These are phyloP conservation scores for Drosophila navojoa DNA, from an alignment of 1,140 invertebrate species.

Conservation along the genomic window DNA sequence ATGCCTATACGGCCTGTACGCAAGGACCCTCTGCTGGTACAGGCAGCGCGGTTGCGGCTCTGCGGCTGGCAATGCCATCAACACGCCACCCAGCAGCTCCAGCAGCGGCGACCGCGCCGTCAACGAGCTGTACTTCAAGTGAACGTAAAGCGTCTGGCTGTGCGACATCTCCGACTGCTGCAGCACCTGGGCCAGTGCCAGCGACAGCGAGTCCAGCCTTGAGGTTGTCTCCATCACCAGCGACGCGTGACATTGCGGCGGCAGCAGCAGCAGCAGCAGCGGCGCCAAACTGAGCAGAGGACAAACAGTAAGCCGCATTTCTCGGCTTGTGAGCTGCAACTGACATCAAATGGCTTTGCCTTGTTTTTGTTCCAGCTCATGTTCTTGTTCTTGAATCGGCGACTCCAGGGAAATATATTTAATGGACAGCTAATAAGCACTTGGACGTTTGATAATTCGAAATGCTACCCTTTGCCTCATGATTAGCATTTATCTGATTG, in stretches of 20 bases:
- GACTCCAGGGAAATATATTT: slow-evolving; percentile 30
- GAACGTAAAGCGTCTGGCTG: slow-evolving; percentile 46
- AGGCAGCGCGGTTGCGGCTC: slow-evolving; percentile 19
- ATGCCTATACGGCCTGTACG: slow-evolving; percentile 57
- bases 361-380: not conserved
- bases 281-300: not conserved
- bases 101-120: slow-evolving; percentile 15
- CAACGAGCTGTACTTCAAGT: slow-evolving; percentile 29
- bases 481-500: not conserved
- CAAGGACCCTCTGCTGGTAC: slow-evolving; percentile 19
- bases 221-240: slow-evolving; percentile 1
- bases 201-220: slow-evolving; percentile 7
- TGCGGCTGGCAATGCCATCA: slow-evolving; percentile 2
- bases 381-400: not conserved
- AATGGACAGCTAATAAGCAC: slow-evolving; percentile 20
- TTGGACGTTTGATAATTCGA: slow-evolving; percentile 1
- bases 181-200: slow-evolving; percentile 48
- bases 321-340: slow-evolving; percentile 14
- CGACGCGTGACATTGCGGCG: slow-evolving; percentile 9
- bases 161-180: slow-evolving; percentile 52
- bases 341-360: slow-evolving; percentile 7
- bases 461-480: not conserved
- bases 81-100: slow-evolving; percentile 32
- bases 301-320: slow-evolving; percentile 9
- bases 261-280: not conserved